Evolutionary conservation across 1,140 invertebrate species (phyloP).

Genomic region (Pachypsylla venusta): DNA sequence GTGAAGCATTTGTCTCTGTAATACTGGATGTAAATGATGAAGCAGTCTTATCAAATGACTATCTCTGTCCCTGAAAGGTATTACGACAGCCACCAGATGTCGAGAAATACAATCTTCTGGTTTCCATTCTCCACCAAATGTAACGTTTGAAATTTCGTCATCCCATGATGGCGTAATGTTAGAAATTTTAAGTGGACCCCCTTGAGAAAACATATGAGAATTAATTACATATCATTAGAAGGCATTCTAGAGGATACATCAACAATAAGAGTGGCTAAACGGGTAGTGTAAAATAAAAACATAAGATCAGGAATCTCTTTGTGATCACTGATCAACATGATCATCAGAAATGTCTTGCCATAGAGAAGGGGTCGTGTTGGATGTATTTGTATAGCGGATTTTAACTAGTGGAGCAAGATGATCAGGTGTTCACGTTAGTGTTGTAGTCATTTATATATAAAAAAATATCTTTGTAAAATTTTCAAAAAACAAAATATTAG

Average conservation of each 20-base stretch:
- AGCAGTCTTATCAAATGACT: constrained; percentile 38
- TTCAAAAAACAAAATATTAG: too few relatives aligned
- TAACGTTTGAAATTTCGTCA: constrained; percentile 13
- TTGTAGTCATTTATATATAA: too few relatives aligned
- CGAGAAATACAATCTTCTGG: constrained; percentile 36
- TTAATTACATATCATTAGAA: constrained; percentile 12
- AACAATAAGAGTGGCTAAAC: neutral
- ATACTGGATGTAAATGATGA: constrained; percentile 40
- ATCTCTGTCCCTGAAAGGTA: constrained; percentile 43
- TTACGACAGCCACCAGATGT: constrained; percentile 40
- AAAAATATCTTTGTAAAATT: too few relatives aligned
- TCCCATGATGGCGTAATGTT: neutral
- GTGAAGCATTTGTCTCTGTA: constrained; percentile 42
- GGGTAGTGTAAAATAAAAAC: neutral
- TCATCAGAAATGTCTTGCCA: too few relatives aligned
- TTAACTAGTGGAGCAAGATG: too few relatives aligned
- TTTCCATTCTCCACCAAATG: constrained; percentile 34
- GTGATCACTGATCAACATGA: too few relatives aligned
- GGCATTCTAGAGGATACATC: constrained; percentile 12
- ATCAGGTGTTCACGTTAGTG: too few relatives aligned
- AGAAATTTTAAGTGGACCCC: constrained; percentile 7
- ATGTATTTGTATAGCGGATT: too few relatives aligned
- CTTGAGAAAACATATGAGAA: neutral
- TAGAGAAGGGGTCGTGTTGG: too few relatives aligned
- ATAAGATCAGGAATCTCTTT: too few relatives aligned